phyloP scores from a whole-genome alignment of 1,140 invertebrate genomes.

The Anoplolepis gracilipes region DNA sequence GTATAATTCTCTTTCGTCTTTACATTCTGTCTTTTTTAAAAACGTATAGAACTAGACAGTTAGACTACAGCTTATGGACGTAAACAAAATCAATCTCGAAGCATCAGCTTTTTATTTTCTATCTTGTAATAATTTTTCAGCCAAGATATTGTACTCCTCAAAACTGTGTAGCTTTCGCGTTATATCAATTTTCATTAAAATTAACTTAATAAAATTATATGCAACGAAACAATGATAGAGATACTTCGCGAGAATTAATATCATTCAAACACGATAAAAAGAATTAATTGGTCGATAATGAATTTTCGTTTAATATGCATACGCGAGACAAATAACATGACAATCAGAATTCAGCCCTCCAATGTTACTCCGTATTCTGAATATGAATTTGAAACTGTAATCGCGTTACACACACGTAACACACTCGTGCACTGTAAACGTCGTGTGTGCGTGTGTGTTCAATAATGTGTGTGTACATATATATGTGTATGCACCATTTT shows the following conservation, averaged over 20 bases:
- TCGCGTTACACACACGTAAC: slow-evolving; percentile 64
- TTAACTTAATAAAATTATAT: slow-evolving; percentile 64
- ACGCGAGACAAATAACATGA: slow-evolving; percentile 58
- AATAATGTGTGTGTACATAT: slow-evolving; percentile 24
- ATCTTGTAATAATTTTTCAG: not conserved
- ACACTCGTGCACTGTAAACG: slow-evolving; percentile 34
- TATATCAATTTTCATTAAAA: slow-evolving; percentile 55
- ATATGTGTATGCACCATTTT: not conserved
- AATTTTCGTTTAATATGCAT: not conserved
- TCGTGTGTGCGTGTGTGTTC: slow-evolving; percentile 44
- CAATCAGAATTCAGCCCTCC: slow-evolving; percentile 79
- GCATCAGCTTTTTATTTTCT: not conserved
- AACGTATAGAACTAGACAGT: not conserved
- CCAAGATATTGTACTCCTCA: slow-evolving; percentile 12
- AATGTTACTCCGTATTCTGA: slow-evolving; percentile 73
- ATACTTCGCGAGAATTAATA: not conserved
- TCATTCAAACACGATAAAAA: not conserved
- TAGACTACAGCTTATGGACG: not conserved
- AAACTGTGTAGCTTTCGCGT: slow-evolving; percentile 11
- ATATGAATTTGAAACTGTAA: slow-evolving; percentile 77
- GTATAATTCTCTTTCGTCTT: not conserved
- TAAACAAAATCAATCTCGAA: slow-evolving; percentile 7
- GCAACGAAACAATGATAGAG: not conserved
- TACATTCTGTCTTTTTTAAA: not conserved
- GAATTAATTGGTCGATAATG: not conserved